These are phyloP conservation scores for Charadrius vociferus DNA, from an alignment of 2,113 vertebrate species.

Conservation along the genomic window DNA sequence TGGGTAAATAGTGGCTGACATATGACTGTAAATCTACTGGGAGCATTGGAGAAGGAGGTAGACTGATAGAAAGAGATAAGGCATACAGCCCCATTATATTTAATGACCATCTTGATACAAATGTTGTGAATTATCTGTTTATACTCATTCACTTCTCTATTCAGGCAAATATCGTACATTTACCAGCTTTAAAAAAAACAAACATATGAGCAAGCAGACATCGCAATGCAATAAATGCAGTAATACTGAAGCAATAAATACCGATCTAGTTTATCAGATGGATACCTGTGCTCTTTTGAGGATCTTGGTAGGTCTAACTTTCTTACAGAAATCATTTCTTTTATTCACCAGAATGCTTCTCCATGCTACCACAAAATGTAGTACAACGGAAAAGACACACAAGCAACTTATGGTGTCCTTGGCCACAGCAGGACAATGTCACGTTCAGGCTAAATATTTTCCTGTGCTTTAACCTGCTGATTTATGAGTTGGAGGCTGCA, in stretches of 20 bases:
- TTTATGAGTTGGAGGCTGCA: not conserved
- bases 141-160: not conserved
- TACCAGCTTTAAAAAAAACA: not conserved
- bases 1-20: not conserved
- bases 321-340: not conserved
- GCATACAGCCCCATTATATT: not conserved
- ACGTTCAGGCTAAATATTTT: not conserved
- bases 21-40: not conserved
- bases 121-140: not conserved
- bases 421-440: not conserved
- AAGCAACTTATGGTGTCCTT: not conserved
- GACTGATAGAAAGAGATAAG: not conserved
- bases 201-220: not conserved
- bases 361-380: not conserved
- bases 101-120: not conserved
- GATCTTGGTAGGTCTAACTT: not conserved
- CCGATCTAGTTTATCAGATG: not conserved
- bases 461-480: not conserved
- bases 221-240: not conserved
- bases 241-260: not conserved
- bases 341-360: not conserved
- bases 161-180: not conserved
- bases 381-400: not conserved
- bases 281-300: not conserved
- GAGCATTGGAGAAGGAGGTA: not conserved